These are phyloP conservation scores for Lophura swinhoii DNA, from an alignment of 2,797 vertebrate species.

Conservation along the genomic window DNA sequence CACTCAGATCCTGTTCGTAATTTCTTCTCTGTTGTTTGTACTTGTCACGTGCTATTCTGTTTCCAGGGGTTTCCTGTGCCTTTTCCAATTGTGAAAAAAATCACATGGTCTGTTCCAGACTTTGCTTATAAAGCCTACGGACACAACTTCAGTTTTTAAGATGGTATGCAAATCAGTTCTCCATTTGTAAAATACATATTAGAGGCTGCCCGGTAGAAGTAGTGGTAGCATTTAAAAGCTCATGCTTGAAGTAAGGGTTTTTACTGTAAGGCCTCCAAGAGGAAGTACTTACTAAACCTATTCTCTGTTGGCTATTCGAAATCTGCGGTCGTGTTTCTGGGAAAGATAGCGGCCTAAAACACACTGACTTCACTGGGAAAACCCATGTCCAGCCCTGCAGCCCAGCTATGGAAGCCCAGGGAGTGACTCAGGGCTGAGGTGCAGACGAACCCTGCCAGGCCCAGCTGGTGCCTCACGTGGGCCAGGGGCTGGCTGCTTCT, in stretches of 20 bases:
- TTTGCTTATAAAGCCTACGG: neutral
- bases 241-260: neutral
- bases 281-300: neutral
- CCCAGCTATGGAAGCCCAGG: neutral
- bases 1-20: neutral
- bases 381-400: neutral
- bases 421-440: neutral
- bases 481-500: neutral
- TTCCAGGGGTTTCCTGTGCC: neutral
- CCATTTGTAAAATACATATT: neutral
- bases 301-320: neutral
- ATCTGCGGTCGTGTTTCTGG: neutral
- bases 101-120: neutral
- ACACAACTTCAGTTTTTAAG: neutral
- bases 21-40: neutral
- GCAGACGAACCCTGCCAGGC: neutral
- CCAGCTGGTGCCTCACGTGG: neutral
- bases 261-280: neutral
- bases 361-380: conserved; percentile 42
- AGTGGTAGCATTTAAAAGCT: neutral
- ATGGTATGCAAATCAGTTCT: neutral
- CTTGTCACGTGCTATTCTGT: neutral
- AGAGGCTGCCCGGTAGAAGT: neutral
- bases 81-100: neutral
- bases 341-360: neutral